A percentile compares a stretch with the other conserved stretches of the same genome.
These are phyloP conservation scores for Rhinella marina DNA, from an alignment of 2,797 vertebrate genomes.

Conservation along the genomic window DNA sequence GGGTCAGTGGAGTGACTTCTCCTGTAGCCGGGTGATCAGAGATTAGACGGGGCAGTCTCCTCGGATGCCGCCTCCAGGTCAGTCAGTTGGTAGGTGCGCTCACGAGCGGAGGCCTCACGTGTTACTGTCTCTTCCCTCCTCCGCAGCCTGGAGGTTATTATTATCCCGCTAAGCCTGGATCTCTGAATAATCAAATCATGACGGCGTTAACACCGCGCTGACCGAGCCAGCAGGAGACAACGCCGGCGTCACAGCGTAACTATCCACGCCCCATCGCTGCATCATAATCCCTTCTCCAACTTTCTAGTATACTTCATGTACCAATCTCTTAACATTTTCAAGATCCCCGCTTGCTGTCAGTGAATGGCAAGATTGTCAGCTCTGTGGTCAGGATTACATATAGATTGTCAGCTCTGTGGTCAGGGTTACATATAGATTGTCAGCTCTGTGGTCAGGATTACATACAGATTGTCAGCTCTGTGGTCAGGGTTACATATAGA, in stretches of 20 bases:
- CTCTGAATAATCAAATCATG: constrained; percentile 48
- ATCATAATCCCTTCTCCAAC: neutral
- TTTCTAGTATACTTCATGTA: neutral
- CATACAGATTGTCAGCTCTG: too few relatives aligned
- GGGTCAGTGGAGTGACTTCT: neutral
- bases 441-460: too few relatives aligned
- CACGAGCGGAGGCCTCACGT: constrained; percentile 36
- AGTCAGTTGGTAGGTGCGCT: constrained; percentile 51
- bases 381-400: too few relatives aligned
- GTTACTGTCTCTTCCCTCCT: constrained; percentile 2
- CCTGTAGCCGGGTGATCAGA: neutral
- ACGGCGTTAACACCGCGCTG: constrained; percentile 35
- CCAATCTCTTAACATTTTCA: neutral
- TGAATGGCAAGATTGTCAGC: neutral
- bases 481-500: too few relatives aligned
- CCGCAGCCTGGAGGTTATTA: constrained; percentile 53
- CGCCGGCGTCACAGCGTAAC: neutral
- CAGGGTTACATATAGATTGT: too few relatives aligned
- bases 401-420: too few relatives aligned
- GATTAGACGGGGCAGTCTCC: too few relatives aligned
- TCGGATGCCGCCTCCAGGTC: constrained; percentile 34
- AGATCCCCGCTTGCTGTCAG: neutral
- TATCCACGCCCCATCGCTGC: neutral
- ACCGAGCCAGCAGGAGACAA: neutral
- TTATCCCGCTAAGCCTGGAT: constrained; percentile 51